Conservation (phyloP, 2,797 vertebrate species). For the Momotus momota region DNA sequence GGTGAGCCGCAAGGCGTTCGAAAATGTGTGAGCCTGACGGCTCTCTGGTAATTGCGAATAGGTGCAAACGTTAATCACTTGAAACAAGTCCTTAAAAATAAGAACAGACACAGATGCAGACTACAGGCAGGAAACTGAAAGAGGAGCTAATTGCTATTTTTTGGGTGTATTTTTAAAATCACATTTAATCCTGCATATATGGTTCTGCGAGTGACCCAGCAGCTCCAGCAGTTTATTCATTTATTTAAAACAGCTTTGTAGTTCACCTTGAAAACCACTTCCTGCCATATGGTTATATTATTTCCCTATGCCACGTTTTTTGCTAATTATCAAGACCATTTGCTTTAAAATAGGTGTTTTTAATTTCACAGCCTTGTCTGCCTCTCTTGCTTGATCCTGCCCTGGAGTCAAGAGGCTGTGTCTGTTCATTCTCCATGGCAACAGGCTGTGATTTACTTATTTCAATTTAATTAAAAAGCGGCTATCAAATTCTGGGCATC, state of each 20-base stretch:
- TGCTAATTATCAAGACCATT: constrained; percentile 68
- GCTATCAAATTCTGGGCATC: constrained; percentile 69
- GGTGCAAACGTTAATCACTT: background rate
- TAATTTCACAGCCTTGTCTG: constrained; percentile 69
- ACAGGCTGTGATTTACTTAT: constrained; percentile 76
- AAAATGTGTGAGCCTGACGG: background rate
- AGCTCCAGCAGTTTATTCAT: constrained; percentile 68
- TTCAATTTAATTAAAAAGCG: constrained; percentile 76
- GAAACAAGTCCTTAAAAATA: constrained; percentile 22
- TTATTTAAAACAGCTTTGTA: constrained; percentile 72
- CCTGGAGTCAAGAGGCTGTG: constrained; percentile 57
- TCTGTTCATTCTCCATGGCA: constrained; percentile 77
- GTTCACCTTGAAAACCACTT: constrained; percentile 60
- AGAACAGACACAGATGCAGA: background rate
- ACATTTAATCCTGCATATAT: background rate
- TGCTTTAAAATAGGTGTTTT: constrained; percentile 72
- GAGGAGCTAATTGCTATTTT: background rate
- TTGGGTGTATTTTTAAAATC: background rate
- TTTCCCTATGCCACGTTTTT: constrained; percentile 39
- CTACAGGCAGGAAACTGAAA: background rate
- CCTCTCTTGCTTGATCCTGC: constrained; percentile 60
- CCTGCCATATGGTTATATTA: constrained; percentile 43
- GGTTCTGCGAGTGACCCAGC: constrained; percentile 3
- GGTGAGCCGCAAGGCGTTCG: background rate
- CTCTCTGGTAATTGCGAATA: background rate